Evolutionary conservation across 2,888 invertebrate species (phyloP).

Genomic region (Drosophila robusta): DNA sequence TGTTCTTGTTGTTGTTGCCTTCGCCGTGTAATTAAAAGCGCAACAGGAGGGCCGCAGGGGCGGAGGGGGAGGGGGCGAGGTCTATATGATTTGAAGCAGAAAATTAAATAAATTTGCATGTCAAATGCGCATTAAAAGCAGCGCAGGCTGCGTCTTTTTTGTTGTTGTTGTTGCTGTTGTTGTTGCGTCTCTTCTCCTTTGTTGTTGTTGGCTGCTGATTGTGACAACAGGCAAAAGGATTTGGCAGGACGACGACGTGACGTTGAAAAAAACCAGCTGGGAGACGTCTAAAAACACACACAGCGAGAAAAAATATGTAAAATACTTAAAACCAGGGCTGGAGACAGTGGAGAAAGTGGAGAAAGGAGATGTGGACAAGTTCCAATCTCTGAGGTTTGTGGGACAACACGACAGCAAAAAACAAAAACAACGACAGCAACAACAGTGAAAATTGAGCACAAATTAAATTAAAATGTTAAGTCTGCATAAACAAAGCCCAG

Average conservation of each 20-base stretch:
- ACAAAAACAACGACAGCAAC: constrained; percentile 10
- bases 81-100: constrained; percentile 67
- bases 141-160: constrained; percentile 29
- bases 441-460: constrained; percentile 38
- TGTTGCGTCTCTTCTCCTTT: constrained; percentile 1
- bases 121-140: constrained; percentile 75
- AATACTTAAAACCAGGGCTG: constrained; percentile 15
- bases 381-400: constrained; percentile 50
- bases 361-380: constrained; percentile 20
- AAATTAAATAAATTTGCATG: constrained; percentile 80
- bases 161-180: no score
- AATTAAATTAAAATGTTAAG: constrained; percentile 75
- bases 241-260: constrained; percentile 51
- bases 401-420: constrained; percentile 9
- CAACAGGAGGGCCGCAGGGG: constrained; percentile 48
- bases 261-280: constrained; percentile 21
- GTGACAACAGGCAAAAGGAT: constrained; percentile 69
- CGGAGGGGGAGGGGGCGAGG: neutral
- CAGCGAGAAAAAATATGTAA: constrained; percentile 44
- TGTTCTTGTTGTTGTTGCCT: constrained; percentile 15
- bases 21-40: constrained; percentile 68
- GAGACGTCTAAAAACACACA: constrained; percentile 16
- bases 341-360: neutral
- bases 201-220: constrained; percentile 45
- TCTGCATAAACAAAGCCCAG: constrained; percentile 27